Percentiles rank a stretch among this genome's conserved stretches.
Evolutionary conservation across 2,797 vertebrate genomes (phyloP).

Genomic region (Sebastes iracundus): DNA sequence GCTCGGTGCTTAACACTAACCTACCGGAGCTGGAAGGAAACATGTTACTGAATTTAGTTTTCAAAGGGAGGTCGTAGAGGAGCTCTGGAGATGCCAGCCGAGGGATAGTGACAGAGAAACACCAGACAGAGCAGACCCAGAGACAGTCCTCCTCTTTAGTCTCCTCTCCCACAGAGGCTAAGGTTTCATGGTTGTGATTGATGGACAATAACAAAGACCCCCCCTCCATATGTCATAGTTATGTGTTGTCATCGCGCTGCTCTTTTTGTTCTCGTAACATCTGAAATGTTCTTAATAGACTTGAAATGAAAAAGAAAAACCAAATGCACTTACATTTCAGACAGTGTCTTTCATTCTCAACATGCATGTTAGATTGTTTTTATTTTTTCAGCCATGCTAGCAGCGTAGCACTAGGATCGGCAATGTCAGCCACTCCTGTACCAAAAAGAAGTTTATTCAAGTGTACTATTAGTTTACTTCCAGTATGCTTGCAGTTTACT

Average conservation of each 20-base stretch:
- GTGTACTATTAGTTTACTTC: too few species aligned
- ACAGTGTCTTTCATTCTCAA: background rate
- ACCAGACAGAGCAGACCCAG: slow-evolving; percentile 43
- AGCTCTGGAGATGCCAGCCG: slow-evolving; percentile 27
- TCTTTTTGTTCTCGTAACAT: slow-evolving; percentile 17
- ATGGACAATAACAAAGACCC: slow-evolving; percentile 52
- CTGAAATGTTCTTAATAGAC: slow-evolving; percentile 20
- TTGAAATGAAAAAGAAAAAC: slow-evolving; percentile 39
- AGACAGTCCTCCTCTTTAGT: slow-evolving; percentile 24
- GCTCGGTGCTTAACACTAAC: slow-evolving; percentile 64
- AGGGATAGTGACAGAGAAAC: slow-evolving; percentile 43
- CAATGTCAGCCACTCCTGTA: too few species aligned
- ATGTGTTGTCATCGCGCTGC: slow-evolving; percentile 18
- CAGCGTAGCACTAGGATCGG: background rate
- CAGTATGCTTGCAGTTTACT: too few species aligned
- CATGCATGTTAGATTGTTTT: too few species aligned
- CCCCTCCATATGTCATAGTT: slow-evolving; percentile 47
- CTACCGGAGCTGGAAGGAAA: slow-evolving; percentile 65
- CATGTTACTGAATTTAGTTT: slow-evolving; percentile 46
- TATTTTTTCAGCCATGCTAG: background rate
- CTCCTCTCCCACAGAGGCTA: slow-evolving; percentile 54
- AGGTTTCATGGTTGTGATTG: slow-evolving; percentile 70
- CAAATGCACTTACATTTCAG: background rate
- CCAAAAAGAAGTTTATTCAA: too few species aligned
- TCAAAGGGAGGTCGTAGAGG: slow-evolving; percentile 45